Conservation (phyloP, 2,113 vertebrate species). For the Irena cyanogastra region DNA sequence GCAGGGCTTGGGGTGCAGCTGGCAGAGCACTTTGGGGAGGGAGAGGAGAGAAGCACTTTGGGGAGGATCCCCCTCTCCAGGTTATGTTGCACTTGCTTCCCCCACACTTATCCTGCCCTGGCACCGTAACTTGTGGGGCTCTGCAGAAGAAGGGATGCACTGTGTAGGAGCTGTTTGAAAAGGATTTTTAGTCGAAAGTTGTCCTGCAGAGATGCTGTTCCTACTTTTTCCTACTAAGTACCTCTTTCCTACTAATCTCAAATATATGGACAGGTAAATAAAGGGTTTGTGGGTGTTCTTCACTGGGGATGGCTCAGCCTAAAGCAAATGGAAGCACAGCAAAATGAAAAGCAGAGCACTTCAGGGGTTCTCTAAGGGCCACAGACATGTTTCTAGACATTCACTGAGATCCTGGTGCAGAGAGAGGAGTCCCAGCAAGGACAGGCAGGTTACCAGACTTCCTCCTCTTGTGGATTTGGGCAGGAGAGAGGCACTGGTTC, state of each 20-base stretch:
- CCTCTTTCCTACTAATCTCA: not conserved
- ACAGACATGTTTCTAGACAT: not conserved
- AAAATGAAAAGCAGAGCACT: not conserved
- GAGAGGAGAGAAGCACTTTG: not conserved
- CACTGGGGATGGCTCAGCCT: not conserved
- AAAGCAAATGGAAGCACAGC: not conserved
- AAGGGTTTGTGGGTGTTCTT: not conserved
- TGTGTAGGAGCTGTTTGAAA: not conserved
- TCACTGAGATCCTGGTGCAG: not conserved
- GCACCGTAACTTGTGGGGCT: not conserved
- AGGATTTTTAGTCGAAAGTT: not conserved
- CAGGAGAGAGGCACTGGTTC: not conserved
- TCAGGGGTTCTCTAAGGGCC: not conserved
- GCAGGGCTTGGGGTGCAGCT: not conserved
- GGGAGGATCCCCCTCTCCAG: not conserved
- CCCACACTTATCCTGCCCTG: not conserved
- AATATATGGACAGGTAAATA: not conserved
- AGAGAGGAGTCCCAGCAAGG: not conserved
- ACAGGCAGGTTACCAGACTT: not conserved
- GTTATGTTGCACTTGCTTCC: not conserved
- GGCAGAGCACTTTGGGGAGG: fast-evolving
- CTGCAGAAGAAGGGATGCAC: not conserved
- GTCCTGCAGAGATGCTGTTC: not conserved
- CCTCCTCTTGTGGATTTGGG: not conserved
- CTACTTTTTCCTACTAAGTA: not conserved